Evolutionary conservation across 2,113 vertebrate species (phyloP), one percentile per base, ranked within the genome.

Genomic region (Neodon shergylaensis): DNA sequence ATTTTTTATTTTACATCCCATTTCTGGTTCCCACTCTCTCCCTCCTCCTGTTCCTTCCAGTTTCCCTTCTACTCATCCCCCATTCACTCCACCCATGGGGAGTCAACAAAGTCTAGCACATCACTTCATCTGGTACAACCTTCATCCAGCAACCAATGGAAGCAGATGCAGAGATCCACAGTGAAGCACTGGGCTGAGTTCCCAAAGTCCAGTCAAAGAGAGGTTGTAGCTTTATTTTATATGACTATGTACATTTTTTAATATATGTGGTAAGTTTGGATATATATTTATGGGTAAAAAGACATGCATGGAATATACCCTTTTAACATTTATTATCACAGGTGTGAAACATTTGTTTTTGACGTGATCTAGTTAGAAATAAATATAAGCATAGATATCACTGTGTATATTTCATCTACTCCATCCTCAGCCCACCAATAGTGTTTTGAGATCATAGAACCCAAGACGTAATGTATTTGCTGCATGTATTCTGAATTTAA

Each of bases 401-500:
- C n/a, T 77, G 52, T 81, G 22, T 21, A 81, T 86, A 74, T 39
- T 87, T 72, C 26, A 61, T 74, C 24, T 0, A 1, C 26, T 44
- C 4, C 14, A 4, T n/a, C 28, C 8, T 14, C 9, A n/a, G 24
- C 26, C 7, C 52, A 66, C 52, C 10, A 78, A 26, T 39, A 68
- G 66, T 49, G 8, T 79, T 78, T 84, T 90, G 8, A 47, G 26
- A 87, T 8, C 3, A 28, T 9, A 58, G 70, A 93, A 85, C 13
- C 65, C 49, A 74, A 84, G 81, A 81, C 90, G n/a, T 36, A 13
- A 21, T 13, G n/a, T 31, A 33, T 22, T 21, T 39, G 14, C 26
- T 49, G 77, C 13, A 47, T 33, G 3, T 52, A 36, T 31, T 65
- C 54, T 91, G 86, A 68, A 93, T 97, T 97, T 33, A 88, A 96